Evolutionary conservation across 2,797 vertebrate genomes (phyloP).

Genomic region (Crax fasciolata): DNA sequence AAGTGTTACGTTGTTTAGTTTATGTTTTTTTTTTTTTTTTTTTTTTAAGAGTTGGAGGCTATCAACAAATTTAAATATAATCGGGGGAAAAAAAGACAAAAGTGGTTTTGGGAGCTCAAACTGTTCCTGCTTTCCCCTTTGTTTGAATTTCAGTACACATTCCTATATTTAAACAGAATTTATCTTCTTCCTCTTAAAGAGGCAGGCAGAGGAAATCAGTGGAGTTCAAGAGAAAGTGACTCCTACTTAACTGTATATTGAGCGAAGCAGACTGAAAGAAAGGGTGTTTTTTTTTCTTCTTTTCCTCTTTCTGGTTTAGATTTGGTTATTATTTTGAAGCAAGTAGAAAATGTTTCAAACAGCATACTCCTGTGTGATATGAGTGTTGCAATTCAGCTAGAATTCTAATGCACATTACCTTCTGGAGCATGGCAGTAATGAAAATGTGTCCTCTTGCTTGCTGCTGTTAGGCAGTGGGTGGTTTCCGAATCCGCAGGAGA

Average conservation of each 20-base stretch:
- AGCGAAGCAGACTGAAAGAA: background rate
- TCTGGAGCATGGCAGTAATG: background rate
- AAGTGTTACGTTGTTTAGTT: background rate
- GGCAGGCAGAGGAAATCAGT: background rate
- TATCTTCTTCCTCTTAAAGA: background rate
- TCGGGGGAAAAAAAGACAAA: background rate
- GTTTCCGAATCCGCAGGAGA: background rate
- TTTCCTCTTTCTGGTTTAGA: background rate
- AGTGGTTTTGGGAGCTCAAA: background rate
- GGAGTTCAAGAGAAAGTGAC: background rate
- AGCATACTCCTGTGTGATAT: rapidly evolving
- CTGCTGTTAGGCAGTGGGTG: background rate
- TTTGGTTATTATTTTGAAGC: background rate
- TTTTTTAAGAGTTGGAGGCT: background rate
- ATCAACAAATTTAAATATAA: background rate
- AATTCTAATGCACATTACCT: background rate
- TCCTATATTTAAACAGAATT: background rate
- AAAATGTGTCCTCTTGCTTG: background rate
- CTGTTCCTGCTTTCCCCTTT: background rate
- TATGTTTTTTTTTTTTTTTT: background rate
- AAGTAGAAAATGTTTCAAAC: background rate
- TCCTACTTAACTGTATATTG: background rate
- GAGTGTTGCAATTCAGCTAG: background rate
- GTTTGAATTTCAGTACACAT: background rate
- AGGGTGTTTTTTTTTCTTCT: background rate